Evolutionary conservation across 2,113 vertebrate species (phyloP), one percentile per base, ranked within the genome.

Genomic region (Hystrix brachyura): DNA sequence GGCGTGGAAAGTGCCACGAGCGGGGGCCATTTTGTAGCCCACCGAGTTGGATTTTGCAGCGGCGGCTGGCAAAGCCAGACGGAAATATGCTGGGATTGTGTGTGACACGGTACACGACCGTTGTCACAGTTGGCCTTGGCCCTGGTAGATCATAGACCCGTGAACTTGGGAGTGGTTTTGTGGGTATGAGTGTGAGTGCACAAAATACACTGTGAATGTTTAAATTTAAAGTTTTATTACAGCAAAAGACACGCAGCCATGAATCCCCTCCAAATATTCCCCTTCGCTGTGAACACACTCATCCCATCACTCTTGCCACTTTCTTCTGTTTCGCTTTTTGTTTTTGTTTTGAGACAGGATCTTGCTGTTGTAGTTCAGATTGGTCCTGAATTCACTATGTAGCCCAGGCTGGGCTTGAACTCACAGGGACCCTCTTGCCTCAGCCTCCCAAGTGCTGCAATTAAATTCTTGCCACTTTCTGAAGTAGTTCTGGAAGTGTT

Each of bases 71-170:
- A n/a, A 57, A 53, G 62, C 18, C 18, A 21, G 62, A 29, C 18
- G 32, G 72, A 71, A 34, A 12, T 12, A 8, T 51, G 34, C 19
- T 17, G 25, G 25, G 15, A 23, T 55, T 5, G 0, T 25, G 57
- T 38, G 2, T 7, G 51, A 38, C 0, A 0, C 0, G 6, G 32
- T 27, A 0, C 4, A 0, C 21, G 11, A 2, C 55, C n/a, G 25
- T 65, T 9, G 1, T 17, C 48, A 8, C 0, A 64, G 12, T 9
- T 48, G 76, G 34, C 48, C 21, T 27, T 17, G 21, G 64, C 27
- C 43, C 29, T 46, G 17, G 57, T 4, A 27, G 59, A 12, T 23
- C 57, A 21, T 0, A 8, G 62, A 71, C 51, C 15, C 4, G 29
- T 71, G 76, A 46, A 43, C 64, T 34, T 7, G 18, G 14, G 10